Conservation (phyloP, 2,888 invertebrate species). For the Entomobrya proxima region DNA sequence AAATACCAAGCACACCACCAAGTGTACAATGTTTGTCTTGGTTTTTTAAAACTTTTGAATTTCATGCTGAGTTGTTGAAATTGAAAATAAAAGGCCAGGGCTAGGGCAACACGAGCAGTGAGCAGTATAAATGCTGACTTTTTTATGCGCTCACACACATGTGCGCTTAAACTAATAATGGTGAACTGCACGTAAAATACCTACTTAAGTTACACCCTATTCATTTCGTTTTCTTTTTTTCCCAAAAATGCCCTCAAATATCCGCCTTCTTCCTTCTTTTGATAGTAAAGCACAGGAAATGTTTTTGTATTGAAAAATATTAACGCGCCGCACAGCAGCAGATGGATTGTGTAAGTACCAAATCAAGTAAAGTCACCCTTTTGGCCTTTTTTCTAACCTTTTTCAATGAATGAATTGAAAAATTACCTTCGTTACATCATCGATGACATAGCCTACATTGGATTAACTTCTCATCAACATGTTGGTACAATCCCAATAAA, state of each 20-base stretch:
- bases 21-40: no score
- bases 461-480: not conserved
- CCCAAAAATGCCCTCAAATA: conserved; percentile 20
- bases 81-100: not conserved
- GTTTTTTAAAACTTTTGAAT: no score
- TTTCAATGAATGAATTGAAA: not conserved
- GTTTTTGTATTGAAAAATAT: conserved; percentile 10
- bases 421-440: not conserved
- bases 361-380: not conserved
- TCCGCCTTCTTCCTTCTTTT: conserved; percentile 54
- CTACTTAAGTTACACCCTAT: not conserved
- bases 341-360: not conserved
- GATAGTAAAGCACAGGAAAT: conserved; percentile 53
- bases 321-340: not conserved
- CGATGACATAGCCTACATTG: not conserved
- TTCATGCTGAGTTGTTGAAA: not conserved
- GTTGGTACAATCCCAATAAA: not conserved
- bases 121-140: conserved; percentile 1
- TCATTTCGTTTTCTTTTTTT: not conserved
- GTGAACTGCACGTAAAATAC: not conserved
- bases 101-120: not conserved
- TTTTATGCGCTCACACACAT: not conserved
- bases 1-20: no score
- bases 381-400: not conserved
- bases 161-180: not conserved